Base-by-base conservation (phyloP, 2,888 invertebrate genomes). In the Unio pictorum region DNA sequence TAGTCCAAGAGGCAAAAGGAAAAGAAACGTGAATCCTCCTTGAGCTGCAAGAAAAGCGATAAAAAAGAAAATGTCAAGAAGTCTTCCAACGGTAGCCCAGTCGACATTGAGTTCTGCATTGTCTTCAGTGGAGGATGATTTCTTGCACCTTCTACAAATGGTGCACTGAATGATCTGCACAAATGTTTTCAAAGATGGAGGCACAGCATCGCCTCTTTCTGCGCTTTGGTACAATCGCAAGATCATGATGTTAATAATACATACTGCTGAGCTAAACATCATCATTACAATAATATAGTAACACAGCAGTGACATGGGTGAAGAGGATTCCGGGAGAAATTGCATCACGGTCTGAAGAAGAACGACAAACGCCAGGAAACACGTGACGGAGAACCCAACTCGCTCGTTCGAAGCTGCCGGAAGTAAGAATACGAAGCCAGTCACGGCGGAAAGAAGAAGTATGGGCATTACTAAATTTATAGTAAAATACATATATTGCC, bases 231-330 rank as follows among this genome's bases (percentile, higher is more conserved):
- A 71, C 6, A 77, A 34, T 23, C 71, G 61, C 54, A 77, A 54
- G 17, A 73, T 59, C 6, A 77, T 61, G 5, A 72, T 70, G 26
- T 70, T 77, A 15, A 73, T 61, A 26, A 77, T 71, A 23, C 71
- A 71, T 0, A 73, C 55, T 23, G 63, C 34, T 6, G 64, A 72
- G 55, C 71, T 67, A 30, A 77, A 69, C 28, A 71, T 55, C 61
- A 77, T 62, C 76, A 77, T 77, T 1, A 72, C 61, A 7, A 77
- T 77, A 66, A 77, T 66, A 62, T 77, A 77, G 56, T 69, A 74
- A 30, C 74, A 74, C 23, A 77, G 62, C 20, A 77, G 62, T 1
- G 76, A 77, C 76, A 77, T 74, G 5, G 76, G 76, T 15, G 69
- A 58, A 18, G 76, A 77, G 28, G 76, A 64, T 28, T 77, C 64